Percentiles rank a stretch among this genome's conserved stretches.
These are phyloP conservation scores for Stegostoma tigrinum DNA, from an alignment of 2,113 vertebrate genomes.

Conservation along the genomic window DNA sequence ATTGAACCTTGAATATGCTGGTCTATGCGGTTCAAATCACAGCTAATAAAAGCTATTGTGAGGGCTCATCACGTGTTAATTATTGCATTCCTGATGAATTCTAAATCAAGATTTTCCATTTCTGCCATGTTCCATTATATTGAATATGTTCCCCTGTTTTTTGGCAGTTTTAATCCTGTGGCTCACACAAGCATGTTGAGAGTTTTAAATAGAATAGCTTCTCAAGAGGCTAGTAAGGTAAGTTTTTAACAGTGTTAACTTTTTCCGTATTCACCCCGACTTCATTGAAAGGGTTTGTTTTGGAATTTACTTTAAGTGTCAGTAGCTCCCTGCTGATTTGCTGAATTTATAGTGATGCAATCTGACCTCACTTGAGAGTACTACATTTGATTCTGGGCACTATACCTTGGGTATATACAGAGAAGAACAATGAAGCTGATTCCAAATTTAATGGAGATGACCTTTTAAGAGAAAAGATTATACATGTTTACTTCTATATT, in stretches of 20 bases:
- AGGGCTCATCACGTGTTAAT: not conserved
- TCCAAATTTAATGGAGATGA: not conserved
- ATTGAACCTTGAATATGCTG: not conserved
- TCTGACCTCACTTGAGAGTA: not conserved
- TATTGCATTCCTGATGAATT: not conserved
- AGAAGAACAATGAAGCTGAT: not conserved
- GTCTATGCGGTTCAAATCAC: not conserved
- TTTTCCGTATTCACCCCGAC: not conserved
- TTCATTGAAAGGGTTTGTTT: not conserved
- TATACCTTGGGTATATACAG: not conserved
- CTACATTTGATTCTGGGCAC: not conserved
- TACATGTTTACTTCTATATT: not conserved
- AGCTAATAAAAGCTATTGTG: not conserved
- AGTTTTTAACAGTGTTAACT: slow-evolving; percentile 37
- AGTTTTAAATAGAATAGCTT: slow-evolving; percentile 70
- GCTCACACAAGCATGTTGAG: slow-evolving; percentile 88
- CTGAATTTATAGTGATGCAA: not conserved
- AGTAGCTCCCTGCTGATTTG: not conserved
- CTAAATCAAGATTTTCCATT: not conserved
- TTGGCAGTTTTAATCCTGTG: slow-evolving; percentile 85
- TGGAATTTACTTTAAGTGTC: not conserved
- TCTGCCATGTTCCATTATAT: not conserved
- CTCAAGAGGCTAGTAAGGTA: slow-evolving; percentile 71
- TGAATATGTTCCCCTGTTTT: slow-evolving; percentile 37
- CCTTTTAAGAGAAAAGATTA: not conserved